A percentile compares a stretch with the other conserved stretches of the same genome.
Conservation (phyloP, 1,140 invertebrate species). For the Drosophila baimaii region DNA sequence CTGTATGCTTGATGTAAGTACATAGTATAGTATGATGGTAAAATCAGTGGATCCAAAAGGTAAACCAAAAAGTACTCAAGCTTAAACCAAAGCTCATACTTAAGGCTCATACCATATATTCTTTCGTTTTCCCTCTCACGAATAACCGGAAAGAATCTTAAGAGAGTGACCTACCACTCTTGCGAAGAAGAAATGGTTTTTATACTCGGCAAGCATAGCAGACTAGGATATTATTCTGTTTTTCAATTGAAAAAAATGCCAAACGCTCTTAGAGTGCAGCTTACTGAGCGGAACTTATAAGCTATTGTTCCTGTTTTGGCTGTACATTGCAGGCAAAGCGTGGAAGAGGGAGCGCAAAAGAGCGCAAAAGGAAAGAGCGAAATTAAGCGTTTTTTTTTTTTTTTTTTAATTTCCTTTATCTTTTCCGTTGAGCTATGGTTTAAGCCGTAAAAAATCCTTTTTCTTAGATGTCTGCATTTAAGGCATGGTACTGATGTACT, state of each 20-base stretch:
- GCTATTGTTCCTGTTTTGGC: neutral
- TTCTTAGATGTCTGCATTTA: too few relatives aligned
- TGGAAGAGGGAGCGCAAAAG: neutral
- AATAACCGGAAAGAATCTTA: neutral
- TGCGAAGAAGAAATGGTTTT: too few relatives aligned
- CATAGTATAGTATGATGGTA: neutral
- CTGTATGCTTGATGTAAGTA: neutral
- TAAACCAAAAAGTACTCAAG: neutral
- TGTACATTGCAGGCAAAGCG: neutral
- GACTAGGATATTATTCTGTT: too few relatives aligned
- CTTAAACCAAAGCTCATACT: neutral
- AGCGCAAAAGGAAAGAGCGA: too few relatives aligned
- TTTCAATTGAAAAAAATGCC: too few relatives aligned
- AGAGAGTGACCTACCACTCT: too few relatives aligned
- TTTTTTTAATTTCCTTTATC: neutral
- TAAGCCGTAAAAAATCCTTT: neutral
- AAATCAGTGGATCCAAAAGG: neutral
- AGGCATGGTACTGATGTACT: neutral
- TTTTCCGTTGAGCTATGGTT: neutral
- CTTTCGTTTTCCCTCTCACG: too few relatives aligned
- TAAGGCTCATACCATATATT: too few relatives aligned
- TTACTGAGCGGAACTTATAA: neutral
- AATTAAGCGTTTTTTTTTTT: neutral
- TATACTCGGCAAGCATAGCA: too few relatives aligned
- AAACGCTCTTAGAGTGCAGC: too few relatives aligned